Evolutionary conservation across 2,113 vertebrate genomes (phyloP).

Genomic region (Tachuris rubrigastra): DNA sequence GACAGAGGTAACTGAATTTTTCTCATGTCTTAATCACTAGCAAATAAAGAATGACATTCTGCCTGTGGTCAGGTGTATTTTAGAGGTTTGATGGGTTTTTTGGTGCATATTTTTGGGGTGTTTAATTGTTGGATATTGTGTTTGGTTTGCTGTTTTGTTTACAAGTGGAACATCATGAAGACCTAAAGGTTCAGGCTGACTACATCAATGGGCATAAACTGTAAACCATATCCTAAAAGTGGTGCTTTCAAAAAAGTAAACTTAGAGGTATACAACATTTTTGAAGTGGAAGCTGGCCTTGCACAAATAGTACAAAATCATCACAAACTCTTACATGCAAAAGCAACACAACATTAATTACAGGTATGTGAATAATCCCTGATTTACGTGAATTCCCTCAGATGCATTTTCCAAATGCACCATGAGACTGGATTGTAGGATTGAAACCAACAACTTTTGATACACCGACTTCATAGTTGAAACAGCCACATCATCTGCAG

Average conservation of each 20-base stretch:
- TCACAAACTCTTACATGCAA: neutral
- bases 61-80: neutral
- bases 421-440: neutral
- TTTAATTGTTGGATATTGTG: neutral
- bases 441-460: neutral
- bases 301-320: neutral
- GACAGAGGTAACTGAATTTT: neutral
- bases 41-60: neutral
- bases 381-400: neutral
- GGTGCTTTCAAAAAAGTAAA: neutral
- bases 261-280: neutral
- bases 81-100: fast-evolving
- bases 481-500: neutral
- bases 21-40: neutral
- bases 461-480: neutral
- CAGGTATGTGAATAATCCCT: neutral
- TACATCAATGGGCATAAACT: neutral
- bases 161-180: neutral
- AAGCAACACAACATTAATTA: neutral
- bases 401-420: neutral
- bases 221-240: neutral
- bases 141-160: neutral
- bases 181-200: neutral
- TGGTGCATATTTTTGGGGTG: neutral
- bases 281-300: neutral